A percentile compares a stretch with the other conserved stretches of the same genome.
Evolutionary conservation across 2,888 invertebrate species (phyloP).

Genomic region (Lathronympha strigana): DNA sequence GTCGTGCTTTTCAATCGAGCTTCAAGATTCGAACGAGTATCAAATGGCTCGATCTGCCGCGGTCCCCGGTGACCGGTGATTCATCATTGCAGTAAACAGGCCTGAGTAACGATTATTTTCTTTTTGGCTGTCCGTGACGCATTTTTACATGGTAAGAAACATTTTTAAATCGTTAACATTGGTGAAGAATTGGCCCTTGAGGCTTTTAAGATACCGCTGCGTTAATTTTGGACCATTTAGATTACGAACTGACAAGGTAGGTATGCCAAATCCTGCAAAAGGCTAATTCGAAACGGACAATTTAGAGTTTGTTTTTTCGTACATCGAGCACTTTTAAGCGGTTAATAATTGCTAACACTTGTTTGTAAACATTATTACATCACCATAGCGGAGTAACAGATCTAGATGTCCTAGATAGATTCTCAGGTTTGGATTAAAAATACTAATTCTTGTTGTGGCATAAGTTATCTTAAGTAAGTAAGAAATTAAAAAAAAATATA

Average conservation of each 20-base stretch:
- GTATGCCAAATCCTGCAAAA: slow-evolving; percentile 24
- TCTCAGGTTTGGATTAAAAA: too few relatives aligned
- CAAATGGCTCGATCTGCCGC: slow-evolving; percentile 24
- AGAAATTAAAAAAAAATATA: too few relatives aligned
- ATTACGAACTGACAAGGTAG: slow-evolving; percentile 31
- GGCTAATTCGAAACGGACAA: slow-evolving; percentile 12
- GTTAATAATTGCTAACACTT: neutral
- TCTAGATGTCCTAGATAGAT: too few relatives aligned
- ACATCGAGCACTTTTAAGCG: neutral
- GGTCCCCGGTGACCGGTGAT: slow-evolving; percentile 25
- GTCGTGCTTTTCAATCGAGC: slow-evolving; percentile 34
- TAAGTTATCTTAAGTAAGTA: too few relatives aligned
- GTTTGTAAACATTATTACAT: too few relatives aligned
- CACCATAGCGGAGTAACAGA: too few relatives aligned
- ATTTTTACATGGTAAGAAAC: slow-evolving; percentile 30
- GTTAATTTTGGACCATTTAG: slow-evolving; percentile 41
- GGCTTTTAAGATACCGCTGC: slow-evolving; percentile 39
- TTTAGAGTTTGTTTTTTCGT: slow-evolving; percentile 16
- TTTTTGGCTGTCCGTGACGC: slow-evolving; percentile 26
- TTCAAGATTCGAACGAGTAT: slow-evolving; percentile 26
- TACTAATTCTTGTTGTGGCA: too few relatives aligned
- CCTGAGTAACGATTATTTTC: slow-evolving; percentile 37
- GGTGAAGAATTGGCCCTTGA: slow-evolving; percentile 34
- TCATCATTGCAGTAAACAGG: slow-evolving; percentile 34
- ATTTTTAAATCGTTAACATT: slow-evolving; percentile 33